Evolutionary conservation across 30 jellyfish, hydroid and myxozoan genomes (phyloP).

Genomic region (Phacellophora camtschatica): DNA sequence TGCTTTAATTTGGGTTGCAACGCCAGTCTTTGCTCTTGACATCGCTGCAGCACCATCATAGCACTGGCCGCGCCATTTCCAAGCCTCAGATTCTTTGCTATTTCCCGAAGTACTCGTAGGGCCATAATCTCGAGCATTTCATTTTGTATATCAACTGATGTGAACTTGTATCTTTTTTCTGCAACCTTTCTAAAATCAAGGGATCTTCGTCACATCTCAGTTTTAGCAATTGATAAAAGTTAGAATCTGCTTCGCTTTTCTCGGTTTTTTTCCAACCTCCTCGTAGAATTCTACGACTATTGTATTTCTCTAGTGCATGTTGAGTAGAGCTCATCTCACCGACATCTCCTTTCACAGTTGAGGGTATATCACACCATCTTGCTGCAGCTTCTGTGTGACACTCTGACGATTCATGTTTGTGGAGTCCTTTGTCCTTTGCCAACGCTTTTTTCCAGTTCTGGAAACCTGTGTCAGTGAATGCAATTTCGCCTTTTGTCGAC

Average conservation of each 20-base stretch:
- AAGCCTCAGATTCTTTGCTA: too few relatives aligned
- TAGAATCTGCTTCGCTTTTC: too few relatives aligned
- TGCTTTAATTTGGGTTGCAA: background rate
- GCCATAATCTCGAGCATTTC: too few relatives aligned
- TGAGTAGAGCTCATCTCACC: conserved; percentile 43
- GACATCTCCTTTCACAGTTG: conserved; percentile 55
- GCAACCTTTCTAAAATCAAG: too few relatives aligned
- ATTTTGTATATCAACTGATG: too few relatives aligned
- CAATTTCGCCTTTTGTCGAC: conserved; percentile 35
- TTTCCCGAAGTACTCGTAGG: too few relatives aligned
- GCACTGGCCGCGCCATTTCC: conserved; percentile 4
- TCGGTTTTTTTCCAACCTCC: too few relatives aligned
- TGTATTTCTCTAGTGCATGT: conserved; percentile 34
- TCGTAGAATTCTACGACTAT: conserved; percentile 32
- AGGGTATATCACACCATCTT: conserved; percentile 57
- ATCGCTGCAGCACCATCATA: background rate
- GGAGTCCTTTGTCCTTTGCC: conserved; percentile 54
- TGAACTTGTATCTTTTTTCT: too few relatives aligned
- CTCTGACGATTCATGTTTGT: conserved; percentile 58
- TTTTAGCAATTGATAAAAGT: too few relatives aligned
- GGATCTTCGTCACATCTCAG: too few relatives aligned
- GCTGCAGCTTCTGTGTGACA: conserved; percentile 67
- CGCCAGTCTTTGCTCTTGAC: background rate
- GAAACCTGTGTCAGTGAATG: conserved; percentile 63
- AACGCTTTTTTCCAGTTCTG: conserved; percentile 66